Evolutionary conservation across 53 echinoderm and acorn worm genomes (phyloP).

Genomic region (Henricia sp.): DNA sequence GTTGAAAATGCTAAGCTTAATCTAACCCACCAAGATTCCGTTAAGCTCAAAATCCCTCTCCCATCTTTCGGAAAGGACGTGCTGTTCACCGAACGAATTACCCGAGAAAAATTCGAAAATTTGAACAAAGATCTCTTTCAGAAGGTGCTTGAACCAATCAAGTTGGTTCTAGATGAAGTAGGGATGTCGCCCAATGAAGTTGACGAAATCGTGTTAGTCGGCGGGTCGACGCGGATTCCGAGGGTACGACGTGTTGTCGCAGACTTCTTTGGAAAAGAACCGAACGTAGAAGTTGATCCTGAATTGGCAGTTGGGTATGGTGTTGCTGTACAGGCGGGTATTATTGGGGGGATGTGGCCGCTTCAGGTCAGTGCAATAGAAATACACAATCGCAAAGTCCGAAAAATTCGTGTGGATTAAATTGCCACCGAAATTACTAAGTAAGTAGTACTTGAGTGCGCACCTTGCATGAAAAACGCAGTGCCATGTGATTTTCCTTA

Average conservation of each 20-base stretch:
- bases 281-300: conserved; percentile 82
- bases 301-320: conserved; percentile 86
- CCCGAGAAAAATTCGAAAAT: conserved; percentile 72
- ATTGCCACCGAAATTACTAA: too few relatives aligned
- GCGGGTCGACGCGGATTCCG: conserved; percentile 82
- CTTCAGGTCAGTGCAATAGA: conserved; percentile 90
- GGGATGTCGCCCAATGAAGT: conserved; percentile 67
- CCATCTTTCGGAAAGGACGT: conserved; percentile 49
- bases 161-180: conserved; percentile 55
- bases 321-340: conserved; percentile 86
- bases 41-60: conserved; percentile 35
- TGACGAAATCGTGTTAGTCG: conserved; percentile 82
- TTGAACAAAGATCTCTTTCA: conserved; percentile 74
- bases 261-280: conserved; percentile 70
- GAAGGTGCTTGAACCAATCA: conserved; percentile 77
- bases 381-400: conserved; percentile 53
- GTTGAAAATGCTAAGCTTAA: conserved; percentile 79
- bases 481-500: too few relatives aligned
- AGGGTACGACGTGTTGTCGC: conserved; percentile 62
- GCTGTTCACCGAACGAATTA: conserved; percentile 59
- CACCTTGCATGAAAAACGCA: too few relatives aligned
- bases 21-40: conserved; percentile 56
- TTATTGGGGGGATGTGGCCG: conserved; percentile 91
- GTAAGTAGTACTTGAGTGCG: too few relatives aligned
- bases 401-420: conserved; percentile 63